These are phyloP conservation scores for Hyposoter dolosus DNA, from an alignment of 2,888 invertebrate species.

Conservation along the genomic window DNA sequence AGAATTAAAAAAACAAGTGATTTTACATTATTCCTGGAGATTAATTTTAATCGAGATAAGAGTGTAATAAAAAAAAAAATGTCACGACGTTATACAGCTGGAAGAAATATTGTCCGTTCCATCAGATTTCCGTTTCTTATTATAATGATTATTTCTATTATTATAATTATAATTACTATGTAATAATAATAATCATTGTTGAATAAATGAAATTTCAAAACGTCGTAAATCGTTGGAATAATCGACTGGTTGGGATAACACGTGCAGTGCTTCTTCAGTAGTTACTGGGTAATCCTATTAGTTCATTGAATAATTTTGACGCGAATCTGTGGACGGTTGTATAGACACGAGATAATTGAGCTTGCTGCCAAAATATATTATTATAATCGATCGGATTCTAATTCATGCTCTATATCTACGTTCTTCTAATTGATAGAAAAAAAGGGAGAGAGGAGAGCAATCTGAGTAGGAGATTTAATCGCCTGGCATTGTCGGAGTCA, in stretches of 20 bases:
- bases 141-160: neutral
- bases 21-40: neutral
- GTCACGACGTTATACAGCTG: neutral
- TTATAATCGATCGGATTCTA: neutral
- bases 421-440: conserved; percentile 29
- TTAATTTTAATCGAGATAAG: neutral
- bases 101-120: neutral
- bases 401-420: neutral
- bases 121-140: neutral
- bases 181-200: too few species aligned
- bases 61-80: neutral
- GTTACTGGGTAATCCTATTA: neutral
- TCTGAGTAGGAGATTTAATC: conserved; percentile 40
- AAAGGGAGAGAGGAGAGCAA: neutral
- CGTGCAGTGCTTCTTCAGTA: neutral
- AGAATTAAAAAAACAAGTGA: neutral
- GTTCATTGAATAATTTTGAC: conserved; percentile 15
- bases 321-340: neutral
- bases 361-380: neutral
- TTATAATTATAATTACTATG: neutral
- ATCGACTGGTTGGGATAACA: neutral
- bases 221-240: neutral
- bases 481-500: neutral
- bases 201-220: neutral
- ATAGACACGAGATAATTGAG: neutral